A percentile compares a stretch with the other conserved stretches of the same genome.
Conservation (phyloP, 2,888 invertebrate species). For the Hirtodrosophila trivittata region DNA sequence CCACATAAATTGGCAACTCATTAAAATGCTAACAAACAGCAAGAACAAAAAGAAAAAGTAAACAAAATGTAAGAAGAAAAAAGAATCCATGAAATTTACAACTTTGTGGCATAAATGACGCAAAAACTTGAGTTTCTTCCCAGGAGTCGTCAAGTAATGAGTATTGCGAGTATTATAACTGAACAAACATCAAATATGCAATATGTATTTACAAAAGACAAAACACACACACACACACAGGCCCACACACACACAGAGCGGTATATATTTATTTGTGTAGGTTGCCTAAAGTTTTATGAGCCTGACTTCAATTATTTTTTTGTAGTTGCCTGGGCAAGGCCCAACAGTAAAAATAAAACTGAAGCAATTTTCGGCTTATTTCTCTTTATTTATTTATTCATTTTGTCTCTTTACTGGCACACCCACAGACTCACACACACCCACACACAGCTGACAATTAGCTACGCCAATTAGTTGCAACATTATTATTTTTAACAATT, state of each 20-base stretch:
- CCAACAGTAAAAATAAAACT: slow-evolving; percentile 38
- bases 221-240: slow-evolving; percentile 1
- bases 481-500: slow-evolving; percentile 59
- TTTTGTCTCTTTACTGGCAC: slow-evolving; percentile 26
- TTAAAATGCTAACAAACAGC: slow-evolving; percentile 36
- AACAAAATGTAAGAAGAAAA: not conserved
- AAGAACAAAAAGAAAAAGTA: slow-evolving; percentile 4
- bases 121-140: slow-evolving; percentile 1
- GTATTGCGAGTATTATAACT: slow-evolving; percentile 30
- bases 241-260: not conserved
- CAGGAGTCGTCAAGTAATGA: slow-evolving; percentile 14
- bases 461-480: slow-evolving; percentile 69
- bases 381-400: slow-evolving; percentile 47
- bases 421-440: slow-evolving; percentile 4
- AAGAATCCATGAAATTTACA: not conserved
- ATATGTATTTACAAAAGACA: slow-evolving; percentile 1
- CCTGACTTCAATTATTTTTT: slow-evolving; percentile 58
- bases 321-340: slow-evolving; percentile 35
- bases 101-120: not conserved
- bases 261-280: slow-evolving; percentile 6
- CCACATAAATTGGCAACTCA: slow-evolving; percentile 24
- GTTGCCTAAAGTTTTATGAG: slow-evolving; percentile 57
- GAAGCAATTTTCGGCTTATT: slow-evolving; percentile 43
- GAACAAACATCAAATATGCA: slow-evolving; percentile 25
- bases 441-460: slow-evolving; percentile 48